Conservation (phyloP, 2,797 vertebrate genomes). For the Selene dorsalis region DNA sequence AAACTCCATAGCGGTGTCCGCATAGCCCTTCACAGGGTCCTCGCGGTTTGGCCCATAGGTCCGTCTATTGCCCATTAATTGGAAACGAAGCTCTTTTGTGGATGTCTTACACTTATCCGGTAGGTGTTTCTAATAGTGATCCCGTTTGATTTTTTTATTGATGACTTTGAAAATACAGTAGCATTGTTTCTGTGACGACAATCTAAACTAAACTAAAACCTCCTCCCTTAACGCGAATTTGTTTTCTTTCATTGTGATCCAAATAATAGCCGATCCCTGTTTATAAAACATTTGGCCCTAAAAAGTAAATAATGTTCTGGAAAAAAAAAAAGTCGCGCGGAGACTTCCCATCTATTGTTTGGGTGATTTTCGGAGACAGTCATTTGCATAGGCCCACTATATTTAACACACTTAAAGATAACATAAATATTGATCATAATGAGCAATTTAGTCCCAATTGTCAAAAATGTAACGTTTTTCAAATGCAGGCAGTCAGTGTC, state of each 20-base stretch:
- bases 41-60: conserved; percentile 79
- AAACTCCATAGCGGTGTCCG: conserved; percentile 83
- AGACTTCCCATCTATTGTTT: conserved; percentile 76
- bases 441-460: background rate
- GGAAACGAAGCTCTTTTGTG: conserved; percentile 85
- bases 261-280: conserved; percentile 73
- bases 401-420: conserved; percentile 10
- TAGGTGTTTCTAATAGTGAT: conserved; percentile 84
- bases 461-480: background rate
- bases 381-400: conserved; percentile 16
- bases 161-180: conserved; percentile 83
- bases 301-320: conserved; percentile 73
- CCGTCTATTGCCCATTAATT: conserved; percentile 86
- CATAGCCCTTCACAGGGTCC: conserved; percentile 81
- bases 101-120: conserved; percentile 86
- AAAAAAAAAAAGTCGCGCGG: conserved; percentile 36
- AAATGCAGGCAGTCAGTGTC: background rate
- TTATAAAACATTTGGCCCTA: conserved; percentile 71
- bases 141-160: conserved; percentile 80
- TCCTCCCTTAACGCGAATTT: conserved; percentile 76
- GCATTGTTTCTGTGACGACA: conserved; percentile 81
- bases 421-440: conserved; percentile 22
- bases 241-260: conserved; percentile 83
- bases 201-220: conserved; percentile 72
- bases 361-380: conserved; percentile 44